Evolutionary conservation across 2,113 vertebrate species (phyloP).

Genomic region (Balaeniceps rex): DNA sequence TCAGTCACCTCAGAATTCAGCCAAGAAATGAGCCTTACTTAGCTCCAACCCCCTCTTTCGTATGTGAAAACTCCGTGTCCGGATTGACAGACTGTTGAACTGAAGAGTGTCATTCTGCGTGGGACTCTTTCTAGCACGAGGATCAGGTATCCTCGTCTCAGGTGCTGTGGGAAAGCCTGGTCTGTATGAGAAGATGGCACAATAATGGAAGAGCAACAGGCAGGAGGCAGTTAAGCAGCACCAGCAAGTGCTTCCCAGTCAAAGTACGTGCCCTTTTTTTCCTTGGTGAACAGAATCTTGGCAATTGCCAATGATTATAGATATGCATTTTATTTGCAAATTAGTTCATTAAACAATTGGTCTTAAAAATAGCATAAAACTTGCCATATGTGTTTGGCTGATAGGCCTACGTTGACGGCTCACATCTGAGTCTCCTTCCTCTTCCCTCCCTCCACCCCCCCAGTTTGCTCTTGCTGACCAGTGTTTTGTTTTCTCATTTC

Average conservation of each 20-base stretch:
- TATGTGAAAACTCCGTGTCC: background rate
- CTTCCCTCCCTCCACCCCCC: background rate
- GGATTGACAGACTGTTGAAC: background rate
- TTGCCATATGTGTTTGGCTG: background rate
- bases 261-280: background rate
- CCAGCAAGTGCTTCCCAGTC: background rate
- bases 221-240: background rate
- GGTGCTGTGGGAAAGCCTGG: background rate
- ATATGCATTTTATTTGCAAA: background rate
- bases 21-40: background rate
- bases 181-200: background rate
- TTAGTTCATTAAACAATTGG: background rate
- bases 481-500: background rate
- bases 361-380: background rate
- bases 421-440: background rate
- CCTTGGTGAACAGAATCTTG: background rate
- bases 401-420: rapidly evolving
- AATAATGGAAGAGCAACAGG: background rate
- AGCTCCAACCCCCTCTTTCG: rapidly evolving
- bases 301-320: background rate
- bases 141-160: background rate
- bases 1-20: background rate
- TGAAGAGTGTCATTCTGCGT: background rate
- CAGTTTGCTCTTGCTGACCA: background rate
- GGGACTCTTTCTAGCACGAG: background rate